Evolutionary conservation across 2,113 vertebrate species (phyloP).

Genomic region (Cavia aperea): DNA sequence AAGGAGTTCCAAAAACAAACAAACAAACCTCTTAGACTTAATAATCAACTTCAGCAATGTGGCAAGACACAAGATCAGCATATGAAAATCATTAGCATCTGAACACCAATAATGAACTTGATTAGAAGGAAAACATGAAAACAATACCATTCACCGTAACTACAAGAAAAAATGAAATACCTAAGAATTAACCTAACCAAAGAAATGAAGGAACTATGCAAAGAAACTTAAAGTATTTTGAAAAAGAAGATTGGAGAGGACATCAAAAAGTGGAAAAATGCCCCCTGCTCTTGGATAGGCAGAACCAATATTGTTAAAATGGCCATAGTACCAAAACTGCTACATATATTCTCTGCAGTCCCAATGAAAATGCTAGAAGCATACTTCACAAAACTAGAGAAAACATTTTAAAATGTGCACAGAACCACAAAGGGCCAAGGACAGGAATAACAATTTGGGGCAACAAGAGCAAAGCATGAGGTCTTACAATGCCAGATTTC

Average conservation of each 20-base stretch:
- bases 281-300: neutral
- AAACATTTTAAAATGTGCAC: neutral
- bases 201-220: neutral
- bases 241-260: neutral
- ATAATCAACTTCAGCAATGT: neutral
- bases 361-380: neutral
- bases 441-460: neutral
- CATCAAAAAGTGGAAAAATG: neutral
- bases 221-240: neutral
- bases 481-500: neutral
- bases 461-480: neutral
- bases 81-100: neutral
- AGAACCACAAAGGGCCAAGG: neutral
- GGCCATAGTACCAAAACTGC: no score
- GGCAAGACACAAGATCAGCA: neutral
- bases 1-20: neutral
- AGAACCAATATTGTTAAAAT: neutral
- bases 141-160: neutral
- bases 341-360: no score
- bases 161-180: neutral
- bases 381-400: neutral
- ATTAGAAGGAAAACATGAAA: neutral
- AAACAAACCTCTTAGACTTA: neutral
- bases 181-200: neutral
- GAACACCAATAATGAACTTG: neutral